Evolutionary conservation across 2,113 vertebrate species (phyloP).

Genomic region (Microcebus jonahi): DNA sequence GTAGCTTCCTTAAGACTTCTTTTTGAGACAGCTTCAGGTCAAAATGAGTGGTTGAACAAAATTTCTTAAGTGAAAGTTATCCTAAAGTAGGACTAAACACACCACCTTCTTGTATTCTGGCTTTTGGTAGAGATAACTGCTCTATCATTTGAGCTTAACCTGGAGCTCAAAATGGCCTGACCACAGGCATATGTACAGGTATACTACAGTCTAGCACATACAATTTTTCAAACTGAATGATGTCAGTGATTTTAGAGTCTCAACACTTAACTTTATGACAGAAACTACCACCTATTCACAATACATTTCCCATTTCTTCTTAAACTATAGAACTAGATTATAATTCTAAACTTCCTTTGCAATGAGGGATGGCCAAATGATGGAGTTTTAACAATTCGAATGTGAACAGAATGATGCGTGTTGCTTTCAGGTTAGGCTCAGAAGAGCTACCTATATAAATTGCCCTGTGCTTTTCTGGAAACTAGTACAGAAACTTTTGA

Average conservation of each 20-base stretch:
- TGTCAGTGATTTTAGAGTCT: not conserved
- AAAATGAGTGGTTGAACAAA: not conserved
- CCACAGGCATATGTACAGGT: not conserved
- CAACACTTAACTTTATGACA: not conserved
- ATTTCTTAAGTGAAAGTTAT: not conserved
- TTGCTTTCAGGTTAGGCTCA: not conserved
- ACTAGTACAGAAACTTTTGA: not conserved
- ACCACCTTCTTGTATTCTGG: not conserved
- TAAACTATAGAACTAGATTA: not conserved
- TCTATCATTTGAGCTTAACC: not conserved
- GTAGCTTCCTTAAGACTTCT: not conserved
- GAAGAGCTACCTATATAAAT: not conserved
- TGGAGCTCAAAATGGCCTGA: not conserved
- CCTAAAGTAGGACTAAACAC: not conserved
- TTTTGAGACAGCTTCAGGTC: not conserved
- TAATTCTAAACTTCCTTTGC: not conserved
- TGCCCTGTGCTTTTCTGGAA: not conserved
- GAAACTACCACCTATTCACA: not conserved
- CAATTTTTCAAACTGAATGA: not conserved
- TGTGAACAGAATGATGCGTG: not conserved
- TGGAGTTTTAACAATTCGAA: not conserved
- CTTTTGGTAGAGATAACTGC: not conserved
- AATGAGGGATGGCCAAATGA: not conserved
- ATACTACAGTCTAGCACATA: not conserved
- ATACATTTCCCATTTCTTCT: not conserved